Percentiles rank a stretch among this genome's conserved stretches.
Conservation (phyloP, 1,140 invertebrate species). For the Brachionus rubens region DNA sequence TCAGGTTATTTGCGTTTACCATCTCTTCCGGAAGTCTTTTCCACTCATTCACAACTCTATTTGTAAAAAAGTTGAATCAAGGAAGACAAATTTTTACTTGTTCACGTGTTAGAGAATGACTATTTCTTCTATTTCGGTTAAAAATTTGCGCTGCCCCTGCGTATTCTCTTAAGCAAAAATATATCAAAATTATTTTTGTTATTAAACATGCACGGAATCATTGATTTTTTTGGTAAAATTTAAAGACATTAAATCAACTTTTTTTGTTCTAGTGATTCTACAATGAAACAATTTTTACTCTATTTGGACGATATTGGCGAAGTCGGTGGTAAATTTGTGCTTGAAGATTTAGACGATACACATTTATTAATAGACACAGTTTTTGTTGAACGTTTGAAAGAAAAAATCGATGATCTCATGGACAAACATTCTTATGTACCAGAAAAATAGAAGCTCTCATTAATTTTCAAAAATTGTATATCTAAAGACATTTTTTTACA, state of each 20-base stretch:
- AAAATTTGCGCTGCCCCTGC: too few species aligned
- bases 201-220: too few species aligned
- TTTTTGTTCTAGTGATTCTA: slow-evolving; percentile 77
- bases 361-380: slow-evolving; percentile 91
- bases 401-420: slow-evolving; percentile 89
- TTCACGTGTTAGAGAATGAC: too few species aligned
- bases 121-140: too few species aligned
- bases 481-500: neutral
- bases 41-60: too few species aligned
- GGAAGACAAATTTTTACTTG: too few species aligned
- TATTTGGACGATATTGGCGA: slow-evolving; percentile 91
- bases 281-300: slow-evolving; percentile 97
- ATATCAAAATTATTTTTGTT: too few species aligned
- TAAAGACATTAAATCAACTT: slow-evolving; percentile 5
- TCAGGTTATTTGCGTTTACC: too few species aligned
- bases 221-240: too few species aligned
- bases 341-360: slow-evolving; percentile 83
- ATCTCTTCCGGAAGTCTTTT: too few species aligned
- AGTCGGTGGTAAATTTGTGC: slow-evolving; percentile 87
- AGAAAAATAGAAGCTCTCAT: slow-evolving; percentile 66
- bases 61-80: too few species aligned
- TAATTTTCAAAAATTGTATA: slow-evolving; percentile 47
- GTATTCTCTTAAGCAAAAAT: too few species aligned
- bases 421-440: slow-evolving; percentile 86
- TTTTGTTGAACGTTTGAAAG: slow-evolving; percentile 81